Evolutionary conservation across 1,140 invertebrate genomes (phyloP).

Genomic region (Zaprionus inermis): DNA sequence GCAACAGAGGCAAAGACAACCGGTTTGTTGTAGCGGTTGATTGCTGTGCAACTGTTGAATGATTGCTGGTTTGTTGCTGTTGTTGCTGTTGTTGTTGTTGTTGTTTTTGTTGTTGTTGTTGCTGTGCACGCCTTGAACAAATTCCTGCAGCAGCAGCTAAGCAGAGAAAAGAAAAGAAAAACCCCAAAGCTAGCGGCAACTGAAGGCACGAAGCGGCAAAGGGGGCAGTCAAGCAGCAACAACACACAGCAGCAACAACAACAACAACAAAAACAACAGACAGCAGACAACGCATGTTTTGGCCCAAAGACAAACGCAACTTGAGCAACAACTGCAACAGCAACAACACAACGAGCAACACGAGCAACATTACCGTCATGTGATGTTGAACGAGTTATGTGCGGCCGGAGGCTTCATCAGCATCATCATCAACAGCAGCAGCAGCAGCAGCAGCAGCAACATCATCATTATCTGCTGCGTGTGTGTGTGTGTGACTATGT

Average conservation of each 20-base stretch:
- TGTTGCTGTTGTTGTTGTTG: conserved; percentile 27
- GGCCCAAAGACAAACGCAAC: conserved; percentile 40
- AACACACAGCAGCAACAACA: conserved; percentile 22
- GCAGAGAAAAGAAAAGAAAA: conserved; percentile 22
- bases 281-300: conserved; percentile 53
- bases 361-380: conserved; percentile 12
- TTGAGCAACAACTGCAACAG: conserved; percentile 8
- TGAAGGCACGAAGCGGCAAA: not conserved
- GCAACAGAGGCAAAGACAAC: conserved; percentile 56
- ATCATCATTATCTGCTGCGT: conserved; percentile 17
- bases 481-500: too few species aligned
- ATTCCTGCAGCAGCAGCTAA: conserved; percentile 53
- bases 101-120: conserved; percentile 35
- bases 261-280: conserved; percentile 17
- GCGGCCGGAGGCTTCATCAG: conserved; percentile 31
- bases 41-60: too few species aligned
- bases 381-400: conserved; percentile 45
- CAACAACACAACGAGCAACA: conserved; percentile 13
- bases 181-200: conserved; percentile 11
- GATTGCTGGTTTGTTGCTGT: conserved; percentile 22
- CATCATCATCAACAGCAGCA: conserved; percentile 17
- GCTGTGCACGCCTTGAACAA: conserved; percentile 63
- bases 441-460: conserved; percentile 14
- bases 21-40: conserved; percentile 64
- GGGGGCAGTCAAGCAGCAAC: conserved; percentile 19